phyloP scores from a whole-genome alignment of 2,797 vertebrate species.

The Tympanoctomys barrerae region DNA sequence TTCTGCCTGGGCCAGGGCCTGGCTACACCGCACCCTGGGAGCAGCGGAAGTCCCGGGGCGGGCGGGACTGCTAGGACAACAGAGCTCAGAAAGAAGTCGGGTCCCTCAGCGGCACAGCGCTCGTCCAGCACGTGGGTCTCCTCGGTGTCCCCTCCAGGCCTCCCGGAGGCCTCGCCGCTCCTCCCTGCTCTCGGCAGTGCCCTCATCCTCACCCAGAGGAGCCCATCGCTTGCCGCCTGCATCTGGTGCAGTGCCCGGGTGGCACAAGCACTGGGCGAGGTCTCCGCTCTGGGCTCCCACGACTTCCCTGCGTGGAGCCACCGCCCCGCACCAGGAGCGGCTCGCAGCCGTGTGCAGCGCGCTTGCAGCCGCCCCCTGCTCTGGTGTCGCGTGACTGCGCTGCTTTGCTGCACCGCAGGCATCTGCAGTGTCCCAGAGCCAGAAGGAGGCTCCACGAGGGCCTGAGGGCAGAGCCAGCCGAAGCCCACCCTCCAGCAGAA shows the following conservation, averaged over 20 bases:
- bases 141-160: background rate
- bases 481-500: background rate
- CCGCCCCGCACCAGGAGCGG: background rate
- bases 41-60: background rate
- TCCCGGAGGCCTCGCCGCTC: background rate
- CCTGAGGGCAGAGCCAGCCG: background rate
- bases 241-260: fast-evolving
- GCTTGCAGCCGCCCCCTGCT: fast-evolving
- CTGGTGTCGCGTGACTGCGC: background rate
- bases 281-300: background rate
- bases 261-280: background rate
- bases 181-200: background rate
- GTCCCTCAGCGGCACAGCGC: background rate
- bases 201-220: background rate
- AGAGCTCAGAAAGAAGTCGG: background rate
- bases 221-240: background rate
- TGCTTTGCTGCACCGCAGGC: background rate
- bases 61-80: constrained; percentile 15
- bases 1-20: constrained; percentile 50
- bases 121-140: background rate
- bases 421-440: background rate
- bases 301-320: background rate
- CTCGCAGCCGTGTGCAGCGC: fast-evolving
- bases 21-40: background rate
- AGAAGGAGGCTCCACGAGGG: background rate